Evolutionary conservation across 2,888 invertebrate species (phyloP).

Genomic region (Pomacea canaliculata): DNA sequence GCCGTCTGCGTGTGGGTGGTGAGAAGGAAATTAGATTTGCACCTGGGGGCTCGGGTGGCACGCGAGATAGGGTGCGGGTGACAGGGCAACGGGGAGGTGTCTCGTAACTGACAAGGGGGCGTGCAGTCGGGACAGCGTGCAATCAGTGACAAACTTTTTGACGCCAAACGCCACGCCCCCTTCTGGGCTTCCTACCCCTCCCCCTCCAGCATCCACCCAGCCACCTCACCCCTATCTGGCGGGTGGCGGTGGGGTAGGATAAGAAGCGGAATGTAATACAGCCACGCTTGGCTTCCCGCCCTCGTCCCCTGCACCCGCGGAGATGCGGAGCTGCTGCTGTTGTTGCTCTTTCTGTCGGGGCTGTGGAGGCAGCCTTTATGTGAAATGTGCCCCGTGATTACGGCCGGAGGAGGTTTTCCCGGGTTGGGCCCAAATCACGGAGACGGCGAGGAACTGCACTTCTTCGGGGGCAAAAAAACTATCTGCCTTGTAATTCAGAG

Average conservation of each 20-base stretch:
- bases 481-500: too few relatives aligned
- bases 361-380: too few relatives aligned
- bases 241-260: not conserved
- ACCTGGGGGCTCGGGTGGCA: constrained; percentile 4
- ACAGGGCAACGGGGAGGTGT: not conserved
- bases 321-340: too few relatives aligned
- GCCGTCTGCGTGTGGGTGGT: not conserved
- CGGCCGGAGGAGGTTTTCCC: too few relatives aligned
- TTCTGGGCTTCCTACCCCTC: not conserved
- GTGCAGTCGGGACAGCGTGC: constrained; percentile 2
- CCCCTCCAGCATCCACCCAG: not conserved
- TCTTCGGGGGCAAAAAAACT: too few relatives aligned
- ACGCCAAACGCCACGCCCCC: not conserved
- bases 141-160: constrained; percentile 9
- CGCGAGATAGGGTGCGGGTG: constrained; percentile 9
- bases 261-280: too few relatives aligned
- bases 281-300: too few relatives aligned
- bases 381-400: too few relatives aligned
- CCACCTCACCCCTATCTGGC: not conserved
- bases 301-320: too few relatives aligned
- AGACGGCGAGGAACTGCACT: too few relatives aligned
- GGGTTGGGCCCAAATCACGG: too few relatives aligned
- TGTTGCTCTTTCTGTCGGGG: too few relatives aligned
- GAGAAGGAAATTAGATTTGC: constrained; percentile 3
- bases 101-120: constrained; percentile 8